Conservation (phyloP, 2,888 invertebrate species). For the Catocala fraxini region DNA sequence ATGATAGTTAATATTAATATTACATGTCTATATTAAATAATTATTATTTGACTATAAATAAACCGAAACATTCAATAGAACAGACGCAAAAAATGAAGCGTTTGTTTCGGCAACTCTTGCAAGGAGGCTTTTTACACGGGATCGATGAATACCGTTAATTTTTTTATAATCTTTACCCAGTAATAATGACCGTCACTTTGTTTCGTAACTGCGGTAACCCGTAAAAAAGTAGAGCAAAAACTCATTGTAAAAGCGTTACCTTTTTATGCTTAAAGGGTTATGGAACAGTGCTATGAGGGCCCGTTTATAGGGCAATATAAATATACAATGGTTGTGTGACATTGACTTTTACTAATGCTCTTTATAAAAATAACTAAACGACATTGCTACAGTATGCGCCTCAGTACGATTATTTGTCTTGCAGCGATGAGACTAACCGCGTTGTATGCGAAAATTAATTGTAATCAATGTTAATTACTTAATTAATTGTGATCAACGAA, state of each 20-base stretch:
- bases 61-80: slow-evolving; percentile 3
- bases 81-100: slow-evolving; percentile 17
- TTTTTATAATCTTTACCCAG: slow-evolving; percentile 53
- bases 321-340: slow-evolving; percentile 74
- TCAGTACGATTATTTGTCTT: slow-evolving; percentile 77
- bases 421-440: slow-evolving; percentile 62
- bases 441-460: slow-evolving; percentile 48
- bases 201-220: slow-evolving; percentile 78
- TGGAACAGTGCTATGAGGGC: slow-evolving; percentile 64
- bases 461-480: slow-evolving; percentile 13
- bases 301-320: slow-evolving; percentile 78
- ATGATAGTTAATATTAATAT: no score
- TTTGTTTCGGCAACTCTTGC: slow-evolving; percentile 20
- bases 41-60: no score
- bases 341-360: slow-evolving; percentile 74
- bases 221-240: slow-evolving; percentile 84
- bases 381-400: slow-evolving; percentile 62
- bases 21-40: no score
- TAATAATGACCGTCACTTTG: slow-evolving; percentile 71
- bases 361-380: slow-evolving; percentile 73
- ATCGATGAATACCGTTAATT: slow-evolving; percentile 48
- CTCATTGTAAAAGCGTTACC: slow-evolving; percentile 62
- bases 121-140: slow-evolving; percentile 35
- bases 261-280: slow-evolving; percentile 75
- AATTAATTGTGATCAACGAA: slow-evolving; percentile 10